Evolutionary conservation across 2,797 vertebrate species (phyloP).

Genomic region (Labeo calbasu): DNA sequence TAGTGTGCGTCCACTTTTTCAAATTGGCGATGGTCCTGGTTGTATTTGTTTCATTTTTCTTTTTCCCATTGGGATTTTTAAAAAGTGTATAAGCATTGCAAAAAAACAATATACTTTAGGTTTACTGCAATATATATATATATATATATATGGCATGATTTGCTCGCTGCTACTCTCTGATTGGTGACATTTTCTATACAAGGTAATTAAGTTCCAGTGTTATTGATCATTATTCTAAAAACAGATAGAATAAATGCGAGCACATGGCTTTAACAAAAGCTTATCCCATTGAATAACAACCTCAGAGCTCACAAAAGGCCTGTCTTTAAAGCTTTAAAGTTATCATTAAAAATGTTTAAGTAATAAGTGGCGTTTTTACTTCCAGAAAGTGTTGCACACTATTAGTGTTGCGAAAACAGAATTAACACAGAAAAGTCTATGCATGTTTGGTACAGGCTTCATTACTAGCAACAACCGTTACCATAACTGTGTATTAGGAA

Average conservation of each 20-base stretch:
- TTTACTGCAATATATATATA: too few relatives aligned
- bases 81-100: too few relatives aligned
- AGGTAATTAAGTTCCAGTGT: background rate
- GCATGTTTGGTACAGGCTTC: conserved; percentile 9
- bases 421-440: background rate
- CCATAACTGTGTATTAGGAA: conserved; percentile 62
- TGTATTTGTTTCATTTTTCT: too few relatives aligned
- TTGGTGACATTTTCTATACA: background rate
- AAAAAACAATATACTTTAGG: too few relatives aligned
- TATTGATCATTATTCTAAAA: too few relatives aligned
- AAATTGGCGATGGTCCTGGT: too few relatives aligned
- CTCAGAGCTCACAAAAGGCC: background rate
- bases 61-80: too few relatives aligned
- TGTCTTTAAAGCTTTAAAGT: background rate
- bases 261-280: background rate
- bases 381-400: background rate
- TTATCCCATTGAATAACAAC: background rate
- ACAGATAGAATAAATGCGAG: too few relatives aligned
- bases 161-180: background rate
- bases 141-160: too few relatives aligned
- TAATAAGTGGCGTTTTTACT: too few relatives aligned
- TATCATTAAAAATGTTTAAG: too few relatives aligned
- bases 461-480: conserved; percentile 57
- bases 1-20: too few relatives aligned
- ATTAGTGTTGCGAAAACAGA: background rate